Percentiles rank a stretch among this genome's conserved stretches.
phyloP scores from a whole-genome alignment of 2,888 invertebrate species.

The Augochlorella aurata region DNA sequence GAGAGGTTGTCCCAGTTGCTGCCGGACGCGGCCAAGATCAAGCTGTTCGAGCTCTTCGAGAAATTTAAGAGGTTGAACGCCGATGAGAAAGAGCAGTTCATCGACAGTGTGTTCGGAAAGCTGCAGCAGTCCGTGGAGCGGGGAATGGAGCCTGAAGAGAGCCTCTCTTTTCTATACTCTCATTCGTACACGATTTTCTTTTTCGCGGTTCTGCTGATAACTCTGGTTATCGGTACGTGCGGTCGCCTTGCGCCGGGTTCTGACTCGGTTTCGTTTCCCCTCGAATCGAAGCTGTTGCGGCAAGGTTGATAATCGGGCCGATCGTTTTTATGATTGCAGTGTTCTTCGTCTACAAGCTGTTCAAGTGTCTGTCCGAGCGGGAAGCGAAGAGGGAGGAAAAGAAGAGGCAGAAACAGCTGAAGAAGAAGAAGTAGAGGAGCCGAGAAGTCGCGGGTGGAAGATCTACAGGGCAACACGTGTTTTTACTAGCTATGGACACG shows the following conservation, averaged over 20 bases:
- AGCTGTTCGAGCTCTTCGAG: conserved; percentile 59
- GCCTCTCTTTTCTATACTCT: conserved; percentile 2
- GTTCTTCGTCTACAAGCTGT: conserved; percentile 93
- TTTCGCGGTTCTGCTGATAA: conserved; percentile 43
- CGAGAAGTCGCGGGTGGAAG: background rate
- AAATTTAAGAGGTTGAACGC: conserved; percentile 72
- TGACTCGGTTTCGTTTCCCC: background rate
- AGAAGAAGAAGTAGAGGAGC: conserved; percentile 87
- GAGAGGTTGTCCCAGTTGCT: conserved; percentile 59
- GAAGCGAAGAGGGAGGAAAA: conserved; percentile 91
- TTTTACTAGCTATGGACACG: background rate
- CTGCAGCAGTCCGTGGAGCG: conserved; percentile 78
- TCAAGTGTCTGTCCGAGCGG: conserved; percentile 90
- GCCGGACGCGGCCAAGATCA: conserved; percentile 54
- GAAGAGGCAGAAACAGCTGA: conserved; percentile 89
- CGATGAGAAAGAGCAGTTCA: conserved; percentile 80
- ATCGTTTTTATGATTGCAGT: conserved; percentile 84
- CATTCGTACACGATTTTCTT: conserved; percentile 44
- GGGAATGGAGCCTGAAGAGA: conserved; percentile 7
- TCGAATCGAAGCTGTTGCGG: background rate
- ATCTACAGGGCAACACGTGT: conserved; percentile 5
- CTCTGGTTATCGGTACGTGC: conserved; percentile 55
- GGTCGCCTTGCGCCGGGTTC: too few species aligned
- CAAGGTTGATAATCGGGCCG: background rate
- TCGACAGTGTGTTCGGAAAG: conserved; percentile 68